Base-by-base conservation (phyloP, 2,888 invertebrate species). In the Archips crataeganus region DNA sequence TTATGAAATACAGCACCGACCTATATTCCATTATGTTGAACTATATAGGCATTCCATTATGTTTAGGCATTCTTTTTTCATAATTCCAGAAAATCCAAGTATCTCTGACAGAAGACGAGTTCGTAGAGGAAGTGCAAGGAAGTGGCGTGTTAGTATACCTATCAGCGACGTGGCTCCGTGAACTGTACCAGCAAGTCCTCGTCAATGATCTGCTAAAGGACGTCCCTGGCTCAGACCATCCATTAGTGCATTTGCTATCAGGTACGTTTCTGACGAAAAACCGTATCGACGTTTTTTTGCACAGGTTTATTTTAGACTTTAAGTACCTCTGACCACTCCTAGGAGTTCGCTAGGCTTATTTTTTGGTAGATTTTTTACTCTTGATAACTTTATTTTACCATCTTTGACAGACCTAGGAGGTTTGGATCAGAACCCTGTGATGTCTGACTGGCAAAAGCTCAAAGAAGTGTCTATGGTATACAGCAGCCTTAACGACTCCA, bases 91-190 rank as follows among this genome's bases (percentile, higher is more conserved):
- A 90, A 77, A 84, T 87, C 1, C 89, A 86, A 83, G 87, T 96
- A 15, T 96, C 96, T 0, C 92, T 96, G 81, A 96, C 96, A 1
- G 97, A 99, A 96, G 97, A 97, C 75, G 97, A 98, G 88, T 99
- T 99, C 86, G 97, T 98, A 2, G 98, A 98, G 82, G 97, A 98
- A 85, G 97, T 99, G 6, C 97, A 98, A 86, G 98, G 98, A 47
- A 98, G 98, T 74, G 99, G 99, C 0, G 98, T 99, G 23, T 93
- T 99, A 39, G 98, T 99, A 6, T 99, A 98, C 85, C 95, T 99
- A 10, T 98, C 99, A 0, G 98, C 98, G 0, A 97, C 98, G 0
- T 99, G 99, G 99, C 95, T 99, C 2, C 96, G 98, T 49, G 98
- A 99, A 84, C 94, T 99, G 8, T 99, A 99, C 85, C 98, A 98